Evolutionary conservation across 2,888 invertebrate genomes (phyloP).

Genomic region (Endomychus coccineus): DNA sequence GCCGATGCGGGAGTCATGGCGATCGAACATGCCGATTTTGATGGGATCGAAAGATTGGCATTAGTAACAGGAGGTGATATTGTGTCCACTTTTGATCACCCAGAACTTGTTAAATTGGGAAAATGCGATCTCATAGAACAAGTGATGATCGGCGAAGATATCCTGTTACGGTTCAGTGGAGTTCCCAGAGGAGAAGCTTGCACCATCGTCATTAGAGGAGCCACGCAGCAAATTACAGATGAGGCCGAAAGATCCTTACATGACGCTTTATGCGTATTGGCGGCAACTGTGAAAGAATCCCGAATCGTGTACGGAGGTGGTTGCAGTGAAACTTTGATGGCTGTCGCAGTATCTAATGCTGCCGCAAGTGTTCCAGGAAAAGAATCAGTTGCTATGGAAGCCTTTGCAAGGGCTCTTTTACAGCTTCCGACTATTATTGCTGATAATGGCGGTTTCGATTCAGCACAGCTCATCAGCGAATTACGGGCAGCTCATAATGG

Average conservation of each 20-base stretch:
- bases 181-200: slow-evolving; percentile 95
- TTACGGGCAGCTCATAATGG: slow-evolving; percentile 80
- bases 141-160: slow-evolving; percentile 98
- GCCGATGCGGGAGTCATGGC: slow-evolving; percentile 98
- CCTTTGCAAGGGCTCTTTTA: slow-evolving; percentile 83
- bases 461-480: slow-evolving; percentile 87
- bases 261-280: slow-evolving; percentile 94
- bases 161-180: slow-evolving; percentile 87
- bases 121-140: slow-evolving; percentile 94
- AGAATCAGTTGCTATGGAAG: slow-evolving; percentile 94
- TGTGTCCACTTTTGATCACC: slow-evolving; percentile 95
- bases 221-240: slow-evolving; percentile 96
- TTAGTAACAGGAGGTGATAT: slow-evolving; percentile 96
- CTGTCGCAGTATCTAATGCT: slow-evolving; percentile 76
- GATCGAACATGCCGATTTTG: slow-evolving; percentile 99
- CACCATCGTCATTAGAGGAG: slow-evolving; percentile 92
- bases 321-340: slow-evolving; percentile 96
- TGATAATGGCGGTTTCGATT: slow-evolving; percentile 98
- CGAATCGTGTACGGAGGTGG: slow-evolving; percentile 84
- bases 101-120: slow-evolving; percentile 85
- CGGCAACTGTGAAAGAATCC: slow-evolving; percentile 91
- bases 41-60: slow-evolving; percentile 95
- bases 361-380: slow-evolving; percentile 90
- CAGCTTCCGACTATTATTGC: slow-evolving; percentile 92
- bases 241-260: slow-evolving; percentile 98